Evolutionary conservation across 2,113 vertebrate species (phyloP), one percentile per base, ranked within the genome.

Genomic region (Gobius niger): DNA sequence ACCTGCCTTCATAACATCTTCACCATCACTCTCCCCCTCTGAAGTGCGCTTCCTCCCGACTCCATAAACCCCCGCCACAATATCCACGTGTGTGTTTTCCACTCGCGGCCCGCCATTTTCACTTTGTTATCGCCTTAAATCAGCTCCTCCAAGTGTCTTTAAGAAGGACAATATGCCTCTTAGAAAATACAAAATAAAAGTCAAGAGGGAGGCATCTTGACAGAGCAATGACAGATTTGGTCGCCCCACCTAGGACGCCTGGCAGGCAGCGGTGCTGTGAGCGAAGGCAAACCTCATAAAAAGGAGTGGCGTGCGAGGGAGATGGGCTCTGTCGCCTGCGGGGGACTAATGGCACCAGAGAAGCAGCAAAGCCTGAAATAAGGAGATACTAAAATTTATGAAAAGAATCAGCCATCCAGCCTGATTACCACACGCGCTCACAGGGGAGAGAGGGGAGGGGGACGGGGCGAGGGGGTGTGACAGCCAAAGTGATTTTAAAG

Each of bases 351-450:
- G 83, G 87, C 85, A 89, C 79, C 68, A 70, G 73, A 78, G 82
- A 86, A 80, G 87, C 88, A 88, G 87, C 81, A 88, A 90, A 77
- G 81, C 88, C 84, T 89, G 89, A 90, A 91, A 91, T 89, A 89
- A 90, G 85, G 82, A 78, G 85, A 89, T 86, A 75, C 71, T 82
- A 82, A 90, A 85, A 85, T 87, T 70, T 84, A 84, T 92, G 88
- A 90, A 90, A 87, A 85, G 81, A 86, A 82, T 85, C 87, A 82
- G 75, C 82, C 71, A 85, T 80, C 82, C 84, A 77, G 79, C 66
- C 72, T 86, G 86, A 86, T 81, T 87, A 82, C 81, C 74, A 76
- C 75, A 77, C 68, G 71, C 70, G 67, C 73, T 67, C 75, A 76
- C 19, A 16, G 59, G 67, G 57, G 46, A 46, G n/a, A 34, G 44